Base-by-base conservation (phyloP, 64 coral and sea anemone species). In the Exaiptasia diaphana region DNA sequence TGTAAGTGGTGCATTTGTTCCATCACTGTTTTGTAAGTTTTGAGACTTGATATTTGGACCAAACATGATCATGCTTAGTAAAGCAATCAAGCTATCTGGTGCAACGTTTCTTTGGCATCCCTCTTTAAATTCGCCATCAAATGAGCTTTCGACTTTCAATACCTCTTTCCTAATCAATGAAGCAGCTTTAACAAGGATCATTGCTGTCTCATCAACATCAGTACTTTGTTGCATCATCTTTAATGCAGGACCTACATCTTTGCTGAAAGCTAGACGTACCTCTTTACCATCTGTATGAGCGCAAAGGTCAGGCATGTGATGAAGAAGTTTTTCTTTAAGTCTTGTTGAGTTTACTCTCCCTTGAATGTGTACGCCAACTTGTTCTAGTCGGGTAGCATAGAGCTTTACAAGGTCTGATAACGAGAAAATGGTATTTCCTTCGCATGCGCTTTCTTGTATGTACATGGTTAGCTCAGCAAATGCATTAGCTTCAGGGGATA, bases 121-220 rank as follows among this genome's bases (percentile, higher is more conserved):
- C 46, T 78, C 75, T 45, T 58, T 52, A 56, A 78, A 78, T 11
- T 5, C 30, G 30, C 50, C 46, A 45, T 78, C 46, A 56, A 76
- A 76, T 13, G 73, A 53, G 73, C 53, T 39, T 56, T 76, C 53
- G 53, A 24, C 53, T 30, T 40, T 45, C 25, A 78, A 36, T 78
- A 78, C 18, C 17, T 78, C 83, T 77, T 36, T 65, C 24, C 50
- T 54, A 35, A 79, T 62, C 63, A 79, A 53, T 33, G 27, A 15
- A 9, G 70, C 38, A 48, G 72, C 72, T 30, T 75, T 75, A 48
- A 45, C 40, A 24, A 75, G 31, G 22, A 48, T 38, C 37, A 75
- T 53, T 45, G 20, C 72, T 75, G 44, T 29, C 5, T 75, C 40
- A 26, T 75, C 40, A 15, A 45, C 20, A 75, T 75, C 72, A 48